Evolutionary conservation across 2,888 invertebrate species (phyloP), one percentile per base, ranked within the genome.

Genomic region (Nezara viridula): DNA sequence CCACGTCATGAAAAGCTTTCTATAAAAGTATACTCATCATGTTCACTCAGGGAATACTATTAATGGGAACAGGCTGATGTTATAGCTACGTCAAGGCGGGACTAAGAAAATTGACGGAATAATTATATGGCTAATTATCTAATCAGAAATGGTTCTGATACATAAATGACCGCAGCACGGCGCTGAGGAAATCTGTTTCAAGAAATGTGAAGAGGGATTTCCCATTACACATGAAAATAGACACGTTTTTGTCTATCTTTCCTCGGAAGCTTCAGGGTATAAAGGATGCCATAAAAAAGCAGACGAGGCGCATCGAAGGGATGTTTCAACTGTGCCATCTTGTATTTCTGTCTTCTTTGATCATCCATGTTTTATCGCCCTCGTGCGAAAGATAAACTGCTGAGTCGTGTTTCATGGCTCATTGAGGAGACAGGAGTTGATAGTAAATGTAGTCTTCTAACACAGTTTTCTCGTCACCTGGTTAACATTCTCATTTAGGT

Each of bases 171-270:
- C 37, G 66, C 66, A 73, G 66, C 66, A 73, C 32, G 21, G 37
- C 4, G 19, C 32, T 2, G 66, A 73, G 66, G 66, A 73, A 73
- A 73, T 73, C 66, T 73, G 14, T 27, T 60, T 27, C 60, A 60
- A 32, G 27, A 60, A 60, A 60, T 60, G 16, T 16, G 27, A 14
- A 60, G 14, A 27, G 60, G 66, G 66, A 37, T 37, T 73, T 73
- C 66, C 66, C 21, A 73, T 73, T 73, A 73, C 66, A 73, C 66
- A 32, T 37, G 66, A 19, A 73, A 73, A 73, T 37, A 73, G 66
- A 73, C 16, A 37, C 37, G 16, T 37, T 14, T 37, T 73, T 73
- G 37, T 37, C 66, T 6, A 37, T 21, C 32, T 21, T 73, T 32
- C 6, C 37, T 73, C 37, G 37, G 37, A 73, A 32, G 27, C 3